Percentiles rank a stretch among this genome's conserved stretches.
phyloP scores from a whole-genome alignment of 2,113 vertebrate species.

The Myiagra hebetior region DNA sequence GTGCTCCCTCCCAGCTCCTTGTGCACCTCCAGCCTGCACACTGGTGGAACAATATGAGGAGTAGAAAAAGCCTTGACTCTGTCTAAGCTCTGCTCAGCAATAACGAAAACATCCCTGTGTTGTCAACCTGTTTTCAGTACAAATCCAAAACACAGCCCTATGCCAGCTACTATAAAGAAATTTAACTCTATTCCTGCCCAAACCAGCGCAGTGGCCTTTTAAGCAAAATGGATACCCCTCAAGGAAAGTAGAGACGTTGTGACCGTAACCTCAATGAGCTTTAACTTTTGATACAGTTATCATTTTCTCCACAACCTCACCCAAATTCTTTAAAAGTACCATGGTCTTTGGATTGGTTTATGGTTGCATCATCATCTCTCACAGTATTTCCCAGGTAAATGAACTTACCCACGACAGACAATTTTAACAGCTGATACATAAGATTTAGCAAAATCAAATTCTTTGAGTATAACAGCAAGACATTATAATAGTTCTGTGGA shows the following conservation, averaged over 20 bases:
- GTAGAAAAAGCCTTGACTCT: not conserved
- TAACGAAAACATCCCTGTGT: not conserved
- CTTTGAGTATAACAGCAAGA: not conserved
- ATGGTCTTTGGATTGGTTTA: not conserved
- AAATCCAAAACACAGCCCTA: not conserved
- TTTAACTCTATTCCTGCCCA: not conserved
- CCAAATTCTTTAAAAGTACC: not conserved
- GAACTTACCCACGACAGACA: not conserved
- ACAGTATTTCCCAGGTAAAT: not conserved
- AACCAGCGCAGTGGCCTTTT: not conserved
- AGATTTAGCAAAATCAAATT: not conserved
- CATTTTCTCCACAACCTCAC: not conserved
- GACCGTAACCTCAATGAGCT: not conserved
- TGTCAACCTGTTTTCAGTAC: not conserved
- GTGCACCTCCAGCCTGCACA: not conserved
- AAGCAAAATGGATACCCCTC: not conserved
- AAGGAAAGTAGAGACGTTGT: not conserved
- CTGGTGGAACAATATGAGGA: accelerated
- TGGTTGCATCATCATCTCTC: not conserved
- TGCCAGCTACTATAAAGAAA: not conserved
- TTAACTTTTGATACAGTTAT: not conserved
- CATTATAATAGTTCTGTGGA: not conserved
- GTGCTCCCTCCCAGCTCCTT: not conserved
- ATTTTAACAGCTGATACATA: not conserved
- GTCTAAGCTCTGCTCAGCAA: not conserved